Evolutionary conservation across 2,113 vertebrate species (phyloP).

Genomic region (Uria aalge): DNA sequence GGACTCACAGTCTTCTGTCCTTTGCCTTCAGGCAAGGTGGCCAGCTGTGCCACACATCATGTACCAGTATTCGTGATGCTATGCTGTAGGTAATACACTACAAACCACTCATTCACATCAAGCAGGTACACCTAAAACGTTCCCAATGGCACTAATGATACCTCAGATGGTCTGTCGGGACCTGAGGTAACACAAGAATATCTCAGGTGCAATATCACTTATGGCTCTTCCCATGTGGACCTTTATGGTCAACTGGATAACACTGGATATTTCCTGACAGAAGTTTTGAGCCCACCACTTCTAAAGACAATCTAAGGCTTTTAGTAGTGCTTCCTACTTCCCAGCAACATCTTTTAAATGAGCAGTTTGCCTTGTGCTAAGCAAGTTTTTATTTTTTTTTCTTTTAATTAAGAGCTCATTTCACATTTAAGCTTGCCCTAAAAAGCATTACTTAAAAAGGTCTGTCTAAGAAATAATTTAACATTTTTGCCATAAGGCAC

Average conservation of each 20-base stretch:
- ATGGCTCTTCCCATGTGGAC: background rate
- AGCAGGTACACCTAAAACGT: background rate
- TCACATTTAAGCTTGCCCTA: conserved; percentile 16
- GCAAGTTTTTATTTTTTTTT: background rate
- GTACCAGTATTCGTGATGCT: background rate
- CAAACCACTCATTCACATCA: background rate
- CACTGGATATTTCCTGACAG: background rate
- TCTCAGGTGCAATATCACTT: background rate
- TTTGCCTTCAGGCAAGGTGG: background rate
- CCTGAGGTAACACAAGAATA: background rate
- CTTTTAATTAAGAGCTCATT: conserved; percentile 18
- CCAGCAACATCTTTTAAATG: background rate
- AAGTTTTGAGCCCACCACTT: background rate
- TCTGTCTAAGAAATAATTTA: conserved; percentile 60
- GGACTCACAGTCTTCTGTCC: background rate
- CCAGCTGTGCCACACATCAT: background rate
- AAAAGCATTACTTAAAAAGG: conserved; percentile 16
- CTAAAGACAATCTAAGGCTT: background rate
- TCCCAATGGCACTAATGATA: background rate
- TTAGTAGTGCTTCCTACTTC: background rate
- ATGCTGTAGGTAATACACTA: background rate
- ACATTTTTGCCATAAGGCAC: conserved; percentile 59
- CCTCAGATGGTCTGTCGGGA: background rate
- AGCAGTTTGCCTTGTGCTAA: background rate
- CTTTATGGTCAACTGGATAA: background rate